Evolutionary conservation across 1,140 invertebrate species (phyloP).

Genomic region (Lepidurus arcticus): DNA sequence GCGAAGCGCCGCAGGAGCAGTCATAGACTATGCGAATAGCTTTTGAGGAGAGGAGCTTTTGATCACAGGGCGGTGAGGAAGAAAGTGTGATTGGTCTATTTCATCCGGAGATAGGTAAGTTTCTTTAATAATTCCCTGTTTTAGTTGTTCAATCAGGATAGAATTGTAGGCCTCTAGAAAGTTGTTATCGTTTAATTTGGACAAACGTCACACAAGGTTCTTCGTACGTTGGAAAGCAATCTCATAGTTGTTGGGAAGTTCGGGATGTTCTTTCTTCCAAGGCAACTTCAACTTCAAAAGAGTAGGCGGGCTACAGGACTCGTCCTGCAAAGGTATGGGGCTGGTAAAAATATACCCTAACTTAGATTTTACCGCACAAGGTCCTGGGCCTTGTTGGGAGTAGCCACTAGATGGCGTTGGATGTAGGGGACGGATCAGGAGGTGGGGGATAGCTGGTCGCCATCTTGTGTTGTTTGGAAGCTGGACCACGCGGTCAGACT

Average conservation of each 20-base stretch:
- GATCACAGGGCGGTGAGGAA: conserved; percentile 38
- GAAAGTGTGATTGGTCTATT: conserved; percentile 32
- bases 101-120: not conserved
- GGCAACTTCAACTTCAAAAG: not conserved
- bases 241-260: not conserved
- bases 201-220: not conserved
- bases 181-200: not conserved
- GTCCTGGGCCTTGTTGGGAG: no score
- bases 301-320: not conserved
- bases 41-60: conserved; percentile 37
- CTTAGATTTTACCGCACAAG: no score
- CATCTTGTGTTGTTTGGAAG: no score
- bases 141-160: not conserved
- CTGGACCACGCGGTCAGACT: no score
- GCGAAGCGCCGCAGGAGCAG: conserved; percentile 34
- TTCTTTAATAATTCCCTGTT: not conserved
- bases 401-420: no score
- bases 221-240: not conserved
- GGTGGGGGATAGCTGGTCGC: no score
- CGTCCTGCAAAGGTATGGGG: not conserved
- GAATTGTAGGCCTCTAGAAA: not conserved
- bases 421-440: no score
- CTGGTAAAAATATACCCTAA: not conserved
- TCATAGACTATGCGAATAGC: conserved; percentile 39
- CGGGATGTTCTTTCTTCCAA: not conserved